Percentiles rank a stretch among this genome's conserved stretches.
These are phyloP conservation scores for Pseudonaja textilis DNA, from an alignment of 2,113 vertebrate genomes.

Conservation along the genomic window DNA sequence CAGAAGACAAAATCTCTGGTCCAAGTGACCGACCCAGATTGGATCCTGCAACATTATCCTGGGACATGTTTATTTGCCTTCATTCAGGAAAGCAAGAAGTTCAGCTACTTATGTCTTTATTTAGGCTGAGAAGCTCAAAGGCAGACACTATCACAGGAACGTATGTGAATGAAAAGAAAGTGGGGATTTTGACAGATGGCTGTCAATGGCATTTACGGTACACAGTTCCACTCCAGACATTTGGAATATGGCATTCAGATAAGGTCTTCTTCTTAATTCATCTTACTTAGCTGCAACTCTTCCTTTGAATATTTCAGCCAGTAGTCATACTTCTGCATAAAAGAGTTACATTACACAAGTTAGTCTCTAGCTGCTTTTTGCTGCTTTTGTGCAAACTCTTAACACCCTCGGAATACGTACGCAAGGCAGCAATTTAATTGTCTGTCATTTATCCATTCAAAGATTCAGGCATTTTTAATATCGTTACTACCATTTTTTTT, in stretches of 20 bases:
- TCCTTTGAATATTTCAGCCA: background rate
- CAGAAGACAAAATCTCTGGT: too few species aligned
- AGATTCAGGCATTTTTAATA: constrained; percentile 5
- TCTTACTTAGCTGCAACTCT: background rate
- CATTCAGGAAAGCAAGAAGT: background rate
- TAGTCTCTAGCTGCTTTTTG: background rate
- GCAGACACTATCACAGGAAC: background rate
- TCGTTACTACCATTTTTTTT: background rate
- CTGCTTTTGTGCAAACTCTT: background rate
- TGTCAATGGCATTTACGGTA: background rate
- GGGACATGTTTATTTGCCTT: too few species aligned
- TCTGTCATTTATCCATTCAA: constrained; percentile 1
- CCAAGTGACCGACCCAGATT: too few species aligned
- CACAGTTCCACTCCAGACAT: background rate
- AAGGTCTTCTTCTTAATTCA: background rate
- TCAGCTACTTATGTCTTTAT: background rate
- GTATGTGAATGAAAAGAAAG: background rate
- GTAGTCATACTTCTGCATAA: background rate
- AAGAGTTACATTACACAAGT: background rate
- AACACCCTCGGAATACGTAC: background rate
- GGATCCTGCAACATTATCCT: too few species aligned
- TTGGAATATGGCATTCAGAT: background rate
- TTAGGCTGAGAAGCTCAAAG: background rate
- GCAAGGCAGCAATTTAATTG: background rate
- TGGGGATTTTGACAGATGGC: background rate